A percentile compares a stretch with the other conserved stretches of the same genome.
These are phyloP conservation scores for Prinia subflava DNA, from an alignment of 2,113 vertebrate species.

Conservation along the genomic window DNA sequence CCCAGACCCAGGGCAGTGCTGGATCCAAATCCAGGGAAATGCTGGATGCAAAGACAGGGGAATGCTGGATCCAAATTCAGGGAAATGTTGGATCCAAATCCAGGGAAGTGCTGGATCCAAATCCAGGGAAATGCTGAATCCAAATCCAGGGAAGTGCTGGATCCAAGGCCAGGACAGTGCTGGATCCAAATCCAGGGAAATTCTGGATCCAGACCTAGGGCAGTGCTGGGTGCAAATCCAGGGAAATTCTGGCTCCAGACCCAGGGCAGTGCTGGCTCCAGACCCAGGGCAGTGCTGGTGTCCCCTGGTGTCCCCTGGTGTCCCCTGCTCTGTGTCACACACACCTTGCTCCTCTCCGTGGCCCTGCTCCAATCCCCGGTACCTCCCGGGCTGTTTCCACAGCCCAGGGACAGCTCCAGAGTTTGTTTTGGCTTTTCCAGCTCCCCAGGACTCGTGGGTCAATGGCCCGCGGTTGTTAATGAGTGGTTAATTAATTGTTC, in stretches of 20 bases:
- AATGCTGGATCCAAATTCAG: neutral
- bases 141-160: neutral
- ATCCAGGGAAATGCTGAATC: neutral
- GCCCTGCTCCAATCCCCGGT: neutral
- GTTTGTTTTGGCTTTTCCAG: neutral
- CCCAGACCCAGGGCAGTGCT: neutral
- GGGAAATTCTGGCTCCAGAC: fast-evolving
- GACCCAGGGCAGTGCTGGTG: too few species aligned
- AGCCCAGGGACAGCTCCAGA: neutral
- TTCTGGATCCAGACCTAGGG: neutral
- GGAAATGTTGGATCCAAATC: neutral
- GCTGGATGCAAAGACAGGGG: too few species aligned
- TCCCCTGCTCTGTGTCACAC: neutral
- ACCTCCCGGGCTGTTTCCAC: neutral
- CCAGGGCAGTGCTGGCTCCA: too few species aligned
- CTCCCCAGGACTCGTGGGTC: neutral
- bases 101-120: neutral
- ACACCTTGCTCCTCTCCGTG: fast-evolving
- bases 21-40: neutral
- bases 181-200: neutral
- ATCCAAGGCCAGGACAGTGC: neutral
- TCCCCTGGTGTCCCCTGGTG: too few species aligned
- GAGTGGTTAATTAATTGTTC: neutral
- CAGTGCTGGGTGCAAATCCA: neutral
- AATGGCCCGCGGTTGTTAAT: neutral